These are phyloP conservation scores for Penelope pileata DNA, from an alignment of 2,113 vertebrate species.

Conservation along the genomic window DNA sequence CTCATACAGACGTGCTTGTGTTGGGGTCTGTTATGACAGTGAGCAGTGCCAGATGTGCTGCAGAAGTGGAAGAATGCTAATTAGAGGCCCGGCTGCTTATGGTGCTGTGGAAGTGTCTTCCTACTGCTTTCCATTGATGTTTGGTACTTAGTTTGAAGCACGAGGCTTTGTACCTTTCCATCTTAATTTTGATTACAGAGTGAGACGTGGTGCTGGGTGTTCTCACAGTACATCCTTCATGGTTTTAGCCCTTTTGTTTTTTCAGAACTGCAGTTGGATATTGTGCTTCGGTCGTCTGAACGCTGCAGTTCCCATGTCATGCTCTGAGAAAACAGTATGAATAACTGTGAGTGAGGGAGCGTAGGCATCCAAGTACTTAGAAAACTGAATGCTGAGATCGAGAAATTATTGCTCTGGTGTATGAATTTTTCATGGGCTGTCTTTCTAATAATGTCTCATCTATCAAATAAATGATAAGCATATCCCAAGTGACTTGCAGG, in stretches of 20 bases:
- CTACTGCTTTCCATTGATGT: neutral
- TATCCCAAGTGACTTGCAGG: conserved; percentile 57
- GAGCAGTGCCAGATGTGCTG: neutral
- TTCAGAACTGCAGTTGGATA: neutral
- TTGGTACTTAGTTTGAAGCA: neutral
- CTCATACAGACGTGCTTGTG: accelerated
- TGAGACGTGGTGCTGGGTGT: neutral
- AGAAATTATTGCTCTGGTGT: conserved; percentile 57
- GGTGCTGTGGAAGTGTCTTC: neutral
- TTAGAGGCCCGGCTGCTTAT: neutral
- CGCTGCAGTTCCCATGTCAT: neutral
- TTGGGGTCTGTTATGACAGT: neutral
- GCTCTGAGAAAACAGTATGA: neutral
- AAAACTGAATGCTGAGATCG: conserved; percentile 40
- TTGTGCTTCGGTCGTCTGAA: neutral
- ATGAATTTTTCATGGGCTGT: conserved; percentile 73
- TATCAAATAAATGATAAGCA: conserved; percentile 66
- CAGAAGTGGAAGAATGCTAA: neutral
- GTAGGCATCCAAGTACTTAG: neutral
- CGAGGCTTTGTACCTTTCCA: neutral
- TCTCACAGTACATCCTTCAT: accelerated
- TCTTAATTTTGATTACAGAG: neutral
- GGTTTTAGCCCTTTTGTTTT: neutral
- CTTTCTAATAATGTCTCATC: conserved; percentile 71
- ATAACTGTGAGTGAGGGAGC: conserved; percentile 19